Evolutionary conservation across 2,888 invertebrate genomes (phyloP).

Genomic region (Gonocerus acuteangulatus): DNA sequence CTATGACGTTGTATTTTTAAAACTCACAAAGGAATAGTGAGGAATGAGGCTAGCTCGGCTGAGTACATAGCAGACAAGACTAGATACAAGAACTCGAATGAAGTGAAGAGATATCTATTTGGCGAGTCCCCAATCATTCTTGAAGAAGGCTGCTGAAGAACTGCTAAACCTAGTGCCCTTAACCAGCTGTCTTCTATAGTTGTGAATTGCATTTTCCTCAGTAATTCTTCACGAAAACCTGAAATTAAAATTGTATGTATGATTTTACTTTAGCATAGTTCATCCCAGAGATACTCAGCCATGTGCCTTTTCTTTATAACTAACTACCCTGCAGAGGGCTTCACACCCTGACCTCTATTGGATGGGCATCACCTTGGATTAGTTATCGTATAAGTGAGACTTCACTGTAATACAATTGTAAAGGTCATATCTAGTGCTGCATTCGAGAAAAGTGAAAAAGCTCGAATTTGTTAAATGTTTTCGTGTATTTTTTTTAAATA

Average conservation of each 20-base stretch:
- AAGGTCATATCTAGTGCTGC: too few species aligned
- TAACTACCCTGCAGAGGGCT: not conserved
- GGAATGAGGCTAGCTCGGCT: constrained; percentile 31
- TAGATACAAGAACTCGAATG: constrained; percentile 31
- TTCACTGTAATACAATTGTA: too few species aligned
- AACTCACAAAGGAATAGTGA: constrained; percentile 31
- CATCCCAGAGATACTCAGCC: not conserved
- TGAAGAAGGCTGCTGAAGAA: constrained; percentile 31
- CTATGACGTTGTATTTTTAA: too few species aligned
- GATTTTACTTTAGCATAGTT: not conserved
- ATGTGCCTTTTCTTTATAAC: not conserved
- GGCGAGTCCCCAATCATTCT: constrained; percentile 30
- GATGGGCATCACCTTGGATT: too few species aligned
- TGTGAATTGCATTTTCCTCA: constrained; percentile 27
- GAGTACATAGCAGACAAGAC: constrained; percentile 28
- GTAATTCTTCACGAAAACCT: constrained; percentile 28
- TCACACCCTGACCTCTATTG: too few species aligned
- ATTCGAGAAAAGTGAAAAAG: too few species aligned
- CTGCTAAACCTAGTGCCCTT: constrained; percentile 28
- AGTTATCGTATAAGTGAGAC: too few species aligned
- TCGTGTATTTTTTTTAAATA: too few species aligned
- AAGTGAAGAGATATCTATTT: constrained; percentile 33
- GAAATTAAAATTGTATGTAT: not conserved
- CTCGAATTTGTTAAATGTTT: too few species aligned
- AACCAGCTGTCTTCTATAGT: constrained; percentile 26